Percentiles rank a stretch among this genome's conserved stretches.
These are phyloP conservation scores for Calephelis virginiensis DNA, from an alignment of 1,140 invertebrate genomes.

Conservation along the genomic window DNA sequence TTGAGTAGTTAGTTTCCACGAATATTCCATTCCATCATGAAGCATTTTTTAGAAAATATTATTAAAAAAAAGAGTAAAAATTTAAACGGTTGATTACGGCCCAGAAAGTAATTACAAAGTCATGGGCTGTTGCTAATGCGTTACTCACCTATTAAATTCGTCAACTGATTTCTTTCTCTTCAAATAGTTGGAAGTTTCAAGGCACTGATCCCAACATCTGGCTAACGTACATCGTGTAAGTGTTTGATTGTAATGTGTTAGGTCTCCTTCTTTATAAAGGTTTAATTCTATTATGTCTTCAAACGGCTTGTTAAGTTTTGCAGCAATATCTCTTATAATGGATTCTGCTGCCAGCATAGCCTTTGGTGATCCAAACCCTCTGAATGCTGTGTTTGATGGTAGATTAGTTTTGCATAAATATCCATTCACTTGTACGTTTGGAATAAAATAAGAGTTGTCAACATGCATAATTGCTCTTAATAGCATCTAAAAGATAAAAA, in stretches of 20 bases:
- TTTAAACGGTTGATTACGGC: too few relatives aligned
- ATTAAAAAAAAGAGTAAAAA: too few relatives aligned
- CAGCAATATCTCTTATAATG: constrained; percentile 83
- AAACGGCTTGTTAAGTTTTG: constrained; percentile 73
- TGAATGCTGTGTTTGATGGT: constrained; percentile 87
- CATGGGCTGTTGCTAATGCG: too few relatives aligned
- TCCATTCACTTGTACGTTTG: too few relatives aligned
- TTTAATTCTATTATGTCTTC: constrained; percentile 78
- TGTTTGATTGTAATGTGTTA: constrained; percentile 84
- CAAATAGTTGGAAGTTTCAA: constrained; percentile 79
- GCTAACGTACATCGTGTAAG: constrained; percentile 81
- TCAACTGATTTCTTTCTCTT: constrained; percentile 77
- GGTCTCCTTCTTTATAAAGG: constrained; percentile 85
- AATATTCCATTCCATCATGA: too few relatives aligned
- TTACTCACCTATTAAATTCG: constrained; percentile 81
- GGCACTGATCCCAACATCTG: constrained; percentile 77
- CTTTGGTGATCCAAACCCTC: constrained; percentile 88
- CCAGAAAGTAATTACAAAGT: too few relatives aligned
- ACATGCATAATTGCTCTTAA: constrained; percentile 81
- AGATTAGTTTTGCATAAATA: too few relatives aligned
- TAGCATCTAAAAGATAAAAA: constrained; percentile 75
- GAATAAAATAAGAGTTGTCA: constrained; percentile 79
- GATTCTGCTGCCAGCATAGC: constrained; percentile 86
- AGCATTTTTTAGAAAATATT: too few relatives aligned
- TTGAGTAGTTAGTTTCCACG: too few relatives aligned